phyloP scores from a whole-genome alignment of 2,888 invertebrate genomes.

The Heliconius ethilla region DNA sequence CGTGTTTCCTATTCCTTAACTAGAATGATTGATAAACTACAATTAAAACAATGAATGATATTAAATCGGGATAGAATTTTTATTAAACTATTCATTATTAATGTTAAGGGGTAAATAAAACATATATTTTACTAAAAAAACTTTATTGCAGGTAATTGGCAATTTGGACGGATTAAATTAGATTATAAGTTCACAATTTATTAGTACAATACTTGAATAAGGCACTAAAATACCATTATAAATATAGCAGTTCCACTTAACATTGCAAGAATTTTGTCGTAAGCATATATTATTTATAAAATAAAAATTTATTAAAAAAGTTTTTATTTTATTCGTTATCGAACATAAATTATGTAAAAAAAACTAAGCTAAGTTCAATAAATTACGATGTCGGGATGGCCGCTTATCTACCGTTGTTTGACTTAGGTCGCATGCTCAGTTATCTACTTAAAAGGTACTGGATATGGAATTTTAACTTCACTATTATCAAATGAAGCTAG shows the following conservation, averaged over 20 bases:
- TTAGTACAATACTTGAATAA: constrained; percentile 60
- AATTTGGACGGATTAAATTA: constrained; percentile 69
- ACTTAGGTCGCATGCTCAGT: constrained; percentile 82
- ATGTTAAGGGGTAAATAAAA: constrained; percentile 41
- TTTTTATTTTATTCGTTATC: constrained; percentile 70
- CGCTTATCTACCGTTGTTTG: constrained; percentile 80
- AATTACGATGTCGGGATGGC: constrained; percentile 82
- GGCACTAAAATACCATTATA: constrained; percentile 66
- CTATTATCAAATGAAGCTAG: constrained; percentile 77
- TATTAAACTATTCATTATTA: not conserved
- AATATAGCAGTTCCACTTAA: constrained; percentile 61
- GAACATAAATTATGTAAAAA: constrained; percentile 75
- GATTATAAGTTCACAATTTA: constrained; percentile 58
- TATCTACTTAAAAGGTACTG: constrained; percentile 81
- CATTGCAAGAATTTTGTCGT: constrained; percentile 60
- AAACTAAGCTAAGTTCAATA: constrained; percentile 71
- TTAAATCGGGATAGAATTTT: not conserved
- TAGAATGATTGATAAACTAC: not conserved
- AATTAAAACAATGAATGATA: not conserved
- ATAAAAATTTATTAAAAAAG: constrained; percentile 72
- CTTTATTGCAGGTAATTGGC: constrained; percentile 74
- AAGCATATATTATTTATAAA: constrained; percentile 70
- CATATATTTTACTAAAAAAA: constrained; percentile 55
- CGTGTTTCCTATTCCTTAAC: not conserved
- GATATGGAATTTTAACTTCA: constrained; percentile 75